These are phyloP conservation scores for Sternotherus odoratus DNA, from an alignment of 2,797 vertebrate species.

Conservation along the genomic window DNA sequence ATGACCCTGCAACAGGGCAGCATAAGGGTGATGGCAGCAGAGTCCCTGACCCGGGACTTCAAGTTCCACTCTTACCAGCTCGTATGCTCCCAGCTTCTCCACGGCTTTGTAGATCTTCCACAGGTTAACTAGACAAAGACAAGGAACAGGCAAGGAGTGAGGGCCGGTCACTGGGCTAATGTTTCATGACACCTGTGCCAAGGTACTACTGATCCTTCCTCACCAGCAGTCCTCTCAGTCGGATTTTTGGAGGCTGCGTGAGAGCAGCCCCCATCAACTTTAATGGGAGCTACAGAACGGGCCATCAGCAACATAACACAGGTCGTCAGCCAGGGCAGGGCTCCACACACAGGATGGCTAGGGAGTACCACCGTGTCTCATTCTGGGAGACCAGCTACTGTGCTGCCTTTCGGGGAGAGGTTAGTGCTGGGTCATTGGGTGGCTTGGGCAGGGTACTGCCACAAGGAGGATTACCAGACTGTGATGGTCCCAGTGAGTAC, in stretches of 20 bases:
- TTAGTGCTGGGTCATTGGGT: not conserved
- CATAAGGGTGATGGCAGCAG: not conserved
- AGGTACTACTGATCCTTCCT: not conserved
- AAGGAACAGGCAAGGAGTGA: not conserved
- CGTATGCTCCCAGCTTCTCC: conserved; percentile 93
- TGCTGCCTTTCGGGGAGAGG: not conserved
- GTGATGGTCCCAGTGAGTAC: not conserved
- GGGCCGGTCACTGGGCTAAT: fast-evolving
- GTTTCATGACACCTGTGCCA: not conserved
- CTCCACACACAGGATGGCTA: not conserved
- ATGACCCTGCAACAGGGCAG: not conserved
- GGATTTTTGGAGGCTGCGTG: too few relatives aligned
- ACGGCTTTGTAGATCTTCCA: conserved; percentile 96
- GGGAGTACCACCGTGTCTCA: not conserved
- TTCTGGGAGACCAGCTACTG: not conserved
- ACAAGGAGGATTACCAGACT: not conserved
- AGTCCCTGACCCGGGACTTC: not conserved
- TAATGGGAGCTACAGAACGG: not conserved
- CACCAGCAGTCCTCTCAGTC: not conserved
- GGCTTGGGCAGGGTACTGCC: not conserved
- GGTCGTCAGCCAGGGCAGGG: not conserved
- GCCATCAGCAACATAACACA: too few relatives aligned
- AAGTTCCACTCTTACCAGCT: conserved; percentile 84
- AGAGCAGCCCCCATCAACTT: not conserved
- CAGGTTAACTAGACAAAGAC: conserved; percentile 88